Base-by-base conservation (phyloP, 2,113 vertebrate genomes). In the Oryzias curvinotus region DNA sequence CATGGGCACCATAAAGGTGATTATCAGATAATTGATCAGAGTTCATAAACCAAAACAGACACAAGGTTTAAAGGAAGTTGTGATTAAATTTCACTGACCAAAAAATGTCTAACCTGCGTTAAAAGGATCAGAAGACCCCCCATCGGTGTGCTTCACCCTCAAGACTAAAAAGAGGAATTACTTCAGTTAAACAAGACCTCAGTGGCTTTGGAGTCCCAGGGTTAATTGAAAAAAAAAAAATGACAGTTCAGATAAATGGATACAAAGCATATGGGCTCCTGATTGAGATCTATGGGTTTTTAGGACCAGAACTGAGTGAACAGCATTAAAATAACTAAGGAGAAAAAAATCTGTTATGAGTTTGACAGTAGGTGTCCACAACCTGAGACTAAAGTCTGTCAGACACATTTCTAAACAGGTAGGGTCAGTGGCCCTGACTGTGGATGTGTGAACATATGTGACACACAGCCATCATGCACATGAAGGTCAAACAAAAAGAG, bases 161-260 rank as follows among this genome's bases (percentile, higher is more conserved):
- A 30, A 30, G 7, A 30, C 28, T 7, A 8, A 30, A 23, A 3
- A 23, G 21, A 23, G 21, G 21, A 23, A 23, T 80, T 83, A 91
- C 92, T 95, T 93, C 88, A 90, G 92, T 96, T 96, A 94, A 93
- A 83, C 92, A 87, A 88, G 90, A 92, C 91, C 91, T 89, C 90
- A 30, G 59, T 91, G 94, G 94, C 94, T 94, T 75, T 76, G 25
- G 36, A 94, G 93, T 95, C 93, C 92, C 85, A 87, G 91, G 94
- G 94, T 92, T 94, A 95, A 95, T 95, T 30, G 87, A 93, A 96
- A 95, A 95, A 95, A 95, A 96, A 96, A 95, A 95, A 95, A 95
- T 96, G 95, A 95, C 95, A 96, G 94, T 93, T 93, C 93, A 93
- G 93, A 95, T 96, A 95, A 97, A 93, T 96, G 93, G 90, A 91